Base-by-base conservation (phyloP, 2,888 invertebrate species). In the Crematogaster levior region DNA sequence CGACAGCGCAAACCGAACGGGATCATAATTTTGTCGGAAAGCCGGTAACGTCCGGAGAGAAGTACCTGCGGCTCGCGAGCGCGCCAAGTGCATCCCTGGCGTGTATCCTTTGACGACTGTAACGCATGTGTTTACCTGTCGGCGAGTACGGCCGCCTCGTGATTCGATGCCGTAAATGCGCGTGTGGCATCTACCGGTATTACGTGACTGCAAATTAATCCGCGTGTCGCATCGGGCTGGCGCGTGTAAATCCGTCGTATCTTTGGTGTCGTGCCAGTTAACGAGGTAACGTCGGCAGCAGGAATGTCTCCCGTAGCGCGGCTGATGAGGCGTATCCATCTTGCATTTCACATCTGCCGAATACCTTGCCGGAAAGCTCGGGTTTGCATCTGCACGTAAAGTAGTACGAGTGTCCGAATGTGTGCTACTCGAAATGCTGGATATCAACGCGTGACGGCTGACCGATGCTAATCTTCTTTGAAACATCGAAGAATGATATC, bases 21-120 rank as follows among this genome's bases (percentile, higher is more conserved):
- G 92, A 92, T 92, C 92, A 92, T 92, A 92, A 92, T 92, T 92
- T 92, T 87, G 91, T 87, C 86, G 88, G 89, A 88, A 85, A 88
- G 86, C 85, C 82, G 84, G 87, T 77, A 86, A 86, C 82, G 85
- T 82, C 65, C 86, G 79, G 72, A 60, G 75, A 66, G 66, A 66
- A 79, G 82, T 77, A 73, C 46, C 60, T 48, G 74, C 75, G 75
- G 27, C 73, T 81, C 81, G 83, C 74, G 83, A 75, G 86, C 86
- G 84, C 88, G 87, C 85, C 82, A 88, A 88, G 88, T 88, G 88
- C 83, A 53, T 43, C 40, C 80, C 82, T 61, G 83, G n/a, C n/a
- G 34, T 34, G 34, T 56, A 83, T 81, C 85, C 88, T 87, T 88
- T 87, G 86, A 86, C 81, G 40, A 66, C 24, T 65, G 88, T 85